Percentiles rank a stretch among this genome's conserved stretches.
Conservation (phyloP, 2,888 invertebrate species). For the Globia sparganii region DNA sequence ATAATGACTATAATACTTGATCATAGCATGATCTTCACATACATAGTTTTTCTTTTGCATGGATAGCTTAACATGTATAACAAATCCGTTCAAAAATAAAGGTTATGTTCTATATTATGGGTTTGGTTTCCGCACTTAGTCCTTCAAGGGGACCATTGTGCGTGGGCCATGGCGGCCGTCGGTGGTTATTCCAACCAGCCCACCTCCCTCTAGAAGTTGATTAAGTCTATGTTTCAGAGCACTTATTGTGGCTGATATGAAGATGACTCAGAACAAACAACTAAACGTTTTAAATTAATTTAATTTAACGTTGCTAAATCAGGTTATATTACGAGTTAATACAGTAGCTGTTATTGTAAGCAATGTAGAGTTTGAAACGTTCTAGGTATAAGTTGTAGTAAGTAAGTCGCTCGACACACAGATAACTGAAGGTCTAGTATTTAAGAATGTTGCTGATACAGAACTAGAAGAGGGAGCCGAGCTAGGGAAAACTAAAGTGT, state of each 20-base stretch:
- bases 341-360: neutral
- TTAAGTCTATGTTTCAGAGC: neutral
- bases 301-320: neutral
- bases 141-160: too few relatives aligned
- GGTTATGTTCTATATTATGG: too few relatives aligned
- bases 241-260: neutral
- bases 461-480: neutral
- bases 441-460: neutral
- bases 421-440: neutral
- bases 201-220: too few relatives aligned
- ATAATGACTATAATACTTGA: constrained; percentile 37
- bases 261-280: neutral
- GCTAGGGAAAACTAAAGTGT: neutral
- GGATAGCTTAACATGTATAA: neutral
- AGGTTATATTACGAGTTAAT: neutral
- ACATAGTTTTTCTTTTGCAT: neutral
- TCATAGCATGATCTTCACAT: neutral
- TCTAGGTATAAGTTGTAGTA: neutral
- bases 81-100: neutral
- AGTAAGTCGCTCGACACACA: neutral
- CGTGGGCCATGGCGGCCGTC: too few relatives aligned
- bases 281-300: neutral
- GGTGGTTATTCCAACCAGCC: too few relatives aligned
- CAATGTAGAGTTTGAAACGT: neutral
- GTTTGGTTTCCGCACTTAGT: too few relatives aligned